Evolutionary conservation across 1,140 invertebrate genomes (phyloP), one percentile per base, ranked within the genome.

Genomic region (Trichonephila clavipes): DNA sequence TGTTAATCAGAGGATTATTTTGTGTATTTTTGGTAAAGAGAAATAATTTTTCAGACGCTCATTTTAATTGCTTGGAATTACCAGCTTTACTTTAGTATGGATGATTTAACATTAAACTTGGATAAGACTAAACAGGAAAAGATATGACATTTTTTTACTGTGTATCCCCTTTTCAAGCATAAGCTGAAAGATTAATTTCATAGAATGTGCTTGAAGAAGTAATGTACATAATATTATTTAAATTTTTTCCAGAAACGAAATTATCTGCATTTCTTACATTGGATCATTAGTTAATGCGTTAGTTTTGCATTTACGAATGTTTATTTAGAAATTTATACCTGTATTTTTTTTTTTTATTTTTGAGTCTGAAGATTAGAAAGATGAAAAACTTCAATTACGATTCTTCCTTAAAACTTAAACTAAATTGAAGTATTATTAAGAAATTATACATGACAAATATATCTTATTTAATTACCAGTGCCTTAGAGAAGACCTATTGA

Each of bases 1-100:
- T 88, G 28, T 88, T 88, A 66, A 88, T 64, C 86, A 64, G 34
- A 40, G 86, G 62, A 88, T 88, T 64, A 88, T 28, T 62, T 40
- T 40, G 16, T 88, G 61, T 14, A 88, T 64, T 28, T 61, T n/a
- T 40, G 5, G 0, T 61, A 21, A 44, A 66, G 61, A 28, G 64
- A 88, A 88, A 62, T 62, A 64, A 66, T 44, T 64, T 62, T 88
- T 88, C 51, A 21, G 34, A 62, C 85, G 85, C 24, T 86, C 62
- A 86, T 86, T 86, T 86, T 44, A 66, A 88, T 66, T 88, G 28
- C 4, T 64, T 21, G 16, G 28, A 66, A 88, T 66, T 19, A 85
- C 16, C 59, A 88, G 61, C 2, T 64, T 88, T 88, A 64, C 61
- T 34, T 85, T 88, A n/a, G 34, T 61, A 66, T 64, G 28, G 61